Evolutionary conservation across 2,113 vertebrate species (phyloP).

Genomic region (Neotoma lepida): DNA sequence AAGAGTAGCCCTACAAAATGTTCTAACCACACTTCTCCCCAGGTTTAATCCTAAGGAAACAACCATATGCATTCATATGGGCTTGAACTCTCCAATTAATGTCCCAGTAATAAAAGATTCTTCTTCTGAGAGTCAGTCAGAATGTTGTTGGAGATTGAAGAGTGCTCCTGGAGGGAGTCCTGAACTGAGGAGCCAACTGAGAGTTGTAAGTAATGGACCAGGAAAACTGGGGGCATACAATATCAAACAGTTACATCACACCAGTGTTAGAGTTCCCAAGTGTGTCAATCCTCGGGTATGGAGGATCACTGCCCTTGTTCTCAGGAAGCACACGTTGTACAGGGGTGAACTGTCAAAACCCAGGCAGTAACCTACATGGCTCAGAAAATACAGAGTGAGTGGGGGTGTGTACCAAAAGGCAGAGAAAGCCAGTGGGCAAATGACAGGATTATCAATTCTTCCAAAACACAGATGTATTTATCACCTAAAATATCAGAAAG

Average conservation of each 20-base stretch:
- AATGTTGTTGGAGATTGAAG: constrained; percentile 26
- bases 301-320: not conserved
- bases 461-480: constrained; percentile 12
- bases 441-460: not conserved
- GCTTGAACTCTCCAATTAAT: not conserved
- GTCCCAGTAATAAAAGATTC: not conserved
- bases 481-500: not conserved
- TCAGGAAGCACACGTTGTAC: not conserved
- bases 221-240: not conserved
- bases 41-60: not conserved
- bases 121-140: not conserved
- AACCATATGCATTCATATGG: not conserved
- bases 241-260: not conserved
- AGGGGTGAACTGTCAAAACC: not conserved
- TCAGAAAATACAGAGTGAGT: not conserved
- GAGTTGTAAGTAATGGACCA: not conserved
- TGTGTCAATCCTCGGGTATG: not conserved
- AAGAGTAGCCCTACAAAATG: not conserved
- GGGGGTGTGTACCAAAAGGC: not conserved
- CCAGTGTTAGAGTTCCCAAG: too few species aligned
- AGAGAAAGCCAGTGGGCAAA: not conserved
- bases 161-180: not conserved
- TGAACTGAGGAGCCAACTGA: not conserved
- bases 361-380: too few species aligned
- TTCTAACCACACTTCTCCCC: not conserved